phyloP scores from a whole-genome alignment of 2,888 invertebrate genomes.

The Euphydryas editha region DNA sequence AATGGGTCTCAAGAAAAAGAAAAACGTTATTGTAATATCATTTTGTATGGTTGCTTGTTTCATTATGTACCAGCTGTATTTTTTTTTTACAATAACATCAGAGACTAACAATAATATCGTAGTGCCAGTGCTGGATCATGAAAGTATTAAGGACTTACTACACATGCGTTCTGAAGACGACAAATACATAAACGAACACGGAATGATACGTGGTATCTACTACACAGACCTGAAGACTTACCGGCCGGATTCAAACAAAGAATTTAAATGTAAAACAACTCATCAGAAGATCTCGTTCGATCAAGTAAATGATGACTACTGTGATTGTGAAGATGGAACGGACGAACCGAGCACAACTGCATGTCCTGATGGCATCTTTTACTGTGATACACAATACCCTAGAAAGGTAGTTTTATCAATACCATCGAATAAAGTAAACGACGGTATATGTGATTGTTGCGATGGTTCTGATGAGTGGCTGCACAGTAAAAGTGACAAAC shows the following conservation, averaged over 20 bases:
- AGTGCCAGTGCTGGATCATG: slow-evolving; percentile 58
- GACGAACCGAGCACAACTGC: slow-evolving; percentile 95
- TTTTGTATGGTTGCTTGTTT: slow-evolving; percentile 65
- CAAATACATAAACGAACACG: slow-evolving; percentile 68
- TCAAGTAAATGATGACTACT: slow-evolving; percentile 91
- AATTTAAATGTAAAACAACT: slow-evolving; percentile 73
- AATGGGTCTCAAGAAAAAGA: slow-evolving; percentile 66
- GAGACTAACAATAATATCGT: slow-evolving; percentile 56
- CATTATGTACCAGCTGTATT: slow-evolving; percentile 74
- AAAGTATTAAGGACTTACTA: slow-evolving; percentile 51
- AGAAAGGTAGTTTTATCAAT: slow-evolving; percentile 64
- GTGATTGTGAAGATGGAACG: slow-evolving; percentile 92
- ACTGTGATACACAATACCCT: slow-evolving; percentile 86
- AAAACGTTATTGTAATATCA: slow-evolving; percentile 67
- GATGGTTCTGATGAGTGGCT: slow-evolving; percentile 95
- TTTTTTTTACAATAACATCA: slow-evolving; percentile 68
- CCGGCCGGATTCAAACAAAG: slow-evolving; percentile 62
- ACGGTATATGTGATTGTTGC: slow-evolving; percentile 97
- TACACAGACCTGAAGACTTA: slow-evolving; percentile 65
- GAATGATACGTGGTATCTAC: slow-evolving; percentile 71
- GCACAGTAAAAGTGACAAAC: slow-evolving; percentile 45
- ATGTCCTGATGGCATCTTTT: slow-evolving; percentile 92
- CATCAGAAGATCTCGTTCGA: slow-evolving; percentile 66
- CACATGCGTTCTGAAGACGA: slow-evolving; percentile 68
- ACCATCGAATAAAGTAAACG: slow-evolving; percentile 93